Evolutionary conservation across 2,888 invertebrate genomes (phyloP), one percentile per base, ranked within the genome.

Genomic region (Acanthosepion esculentum): DNA sequence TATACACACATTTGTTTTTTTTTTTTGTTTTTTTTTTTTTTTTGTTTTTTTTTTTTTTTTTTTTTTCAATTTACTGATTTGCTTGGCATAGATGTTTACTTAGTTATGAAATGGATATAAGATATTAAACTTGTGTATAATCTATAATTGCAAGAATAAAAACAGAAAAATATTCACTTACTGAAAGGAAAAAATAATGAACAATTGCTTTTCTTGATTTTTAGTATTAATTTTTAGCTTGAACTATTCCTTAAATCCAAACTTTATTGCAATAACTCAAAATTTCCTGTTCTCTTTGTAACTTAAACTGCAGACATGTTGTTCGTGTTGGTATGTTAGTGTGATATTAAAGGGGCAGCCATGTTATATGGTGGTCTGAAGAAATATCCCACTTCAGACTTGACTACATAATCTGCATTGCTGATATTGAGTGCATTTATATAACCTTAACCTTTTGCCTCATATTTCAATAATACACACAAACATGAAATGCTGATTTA

Each of bases 381-480:
- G 12, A n/a, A 78, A 78, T 78, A 78, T 78, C 78, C n/a, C 78
- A 78, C 78, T 78, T 78, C n/a, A 78, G 78, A 78, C 78, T n/a
- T n/a, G 78, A 78, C 33, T 78, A 78, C n/a, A 78, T 78, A 78
- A n/a, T 78, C 33, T n/a, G 78, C 12, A 33, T n/a, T 78, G 78
- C 78, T 78, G 78, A n/a, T 78, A 78, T 78, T 78, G n/a, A n/a
- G 78, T 78, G 15, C 78, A 78, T 78, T 59, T 59, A 59, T 23
- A 59, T 59, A 23, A 23, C 59, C 59, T 59, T 59, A 15, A n/a
- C n/a, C 78, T 78, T 78, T 78, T 78, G 78, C 78, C 33, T 78
- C 78, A 78, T 78, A 78, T 78, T 78, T 78, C 78, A 33, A n/a
- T 33, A 12, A 78, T 78, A 33, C 33, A 78, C n/a, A n/a, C n/a